Percentiles rank a stretch among this genome's conserved stretches.
phyloP scores from a whole-genome alignment of 2,113 vertebrate species.

The Accipiter cooperii region DNA sequence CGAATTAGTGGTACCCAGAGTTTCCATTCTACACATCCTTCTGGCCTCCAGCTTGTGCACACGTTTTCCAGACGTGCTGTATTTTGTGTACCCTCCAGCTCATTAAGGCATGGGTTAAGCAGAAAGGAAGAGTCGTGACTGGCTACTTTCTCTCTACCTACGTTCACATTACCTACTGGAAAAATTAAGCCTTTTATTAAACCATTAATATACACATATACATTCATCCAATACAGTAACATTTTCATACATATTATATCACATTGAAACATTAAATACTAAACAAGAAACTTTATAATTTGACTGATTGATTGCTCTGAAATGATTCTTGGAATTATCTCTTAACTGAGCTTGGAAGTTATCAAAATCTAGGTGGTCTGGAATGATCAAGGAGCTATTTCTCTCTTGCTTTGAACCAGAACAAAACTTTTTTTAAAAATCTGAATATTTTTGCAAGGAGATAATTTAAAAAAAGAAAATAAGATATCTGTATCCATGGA shows the following conservation, averaged over 20 bases:
- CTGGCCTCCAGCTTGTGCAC: neutral
- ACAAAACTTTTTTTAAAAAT: neutral
- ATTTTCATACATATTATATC: neutral
- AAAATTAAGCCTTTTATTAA: neutral
- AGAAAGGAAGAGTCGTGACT: neutral
- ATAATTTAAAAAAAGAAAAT: neutral
- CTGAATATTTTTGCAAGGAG: neutral
- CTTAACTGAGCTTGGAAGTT: neutral
- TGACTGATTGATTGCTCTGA: neutral
- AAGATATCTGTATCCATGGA: neutral
- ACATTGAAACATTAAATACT: neutral
- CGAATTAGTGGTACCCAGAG: neutral
- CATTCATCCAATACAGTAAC: neutral
- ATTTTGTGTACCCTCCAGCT: neutral
- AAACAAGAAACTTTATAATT: neutral
- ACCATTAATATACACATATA: neutral
- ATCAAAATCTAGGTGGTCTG: neutral
- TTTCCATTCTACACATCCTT: neutral
- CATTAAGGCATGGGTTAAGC: neutral
- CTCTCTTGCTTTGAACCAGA: neutral
- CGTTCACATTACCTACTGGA: neutral
- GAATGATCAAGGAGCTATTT: neutral
- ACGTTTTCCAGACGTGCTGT: neutral
- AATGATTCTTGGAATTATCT: neutral
- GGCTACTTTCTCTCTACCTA: neutral